Evolutionary conservation across 1,140 invertebrate genomes (phyloP), one percentile per base, ranked within the genome.

Genomic region (Cherax destructor): DNA sequence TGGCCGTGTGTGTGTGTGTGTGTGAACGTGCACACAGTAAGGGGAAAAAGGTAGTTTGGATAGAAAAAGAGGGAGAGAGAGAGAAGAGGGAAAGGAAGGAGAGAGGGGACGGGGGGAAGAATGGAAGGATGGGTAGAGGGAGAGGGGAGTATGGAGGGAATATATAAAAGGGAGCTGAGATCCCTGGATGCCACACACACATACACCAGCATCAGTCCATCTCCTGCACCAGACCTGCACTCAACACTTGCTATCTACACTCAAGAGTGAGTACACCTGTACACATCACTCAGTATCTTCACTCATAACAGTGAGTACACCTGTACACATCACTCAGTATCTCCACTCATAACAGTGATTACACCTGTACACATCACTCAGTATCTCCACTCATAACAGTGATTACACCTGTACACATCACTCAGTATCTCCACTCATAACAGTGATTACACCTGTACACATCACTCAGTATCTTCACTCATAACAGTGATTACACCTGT

Each of bases 81-180:
- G 59, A 83, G 59, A 47, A 18, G 61, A 7, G 16, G 24, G 41
- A 4, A 30, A 9, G 61, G 21, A 13, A 13, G 52, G 52, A 7
- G 13, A 56, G 52, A 56, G 9, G 13, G 9, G 52, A 56, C 13
- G 52, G 13, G 52, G 13, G 52, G 52, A 9, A 56, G 13, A 9
- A 56, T 56, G 52, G 52, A 56, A 13, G 5, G 13, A 56, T 9
- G 52, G 52, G 52, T 10, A 56, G 52, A 56, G 9, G 7, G 56
- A 59, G 80, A 30, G 80, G 16, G n/a, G n/a, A 10, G 52, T 3
- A 61, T 10, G 21, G 52, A 13, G 52, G 52, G 52, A 13, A 50
- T 83, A 83, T 83, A 83, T 83, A 83, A 83, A 52, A 61, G 61
- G 3, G 52, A 56, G 52, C 3, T 56, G 9, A 56, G 52, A 13